Evolutionary conservation across 1,140 invertebrate species (phyloP).

Genomic region (Drosophila kohkoa): DNA sequence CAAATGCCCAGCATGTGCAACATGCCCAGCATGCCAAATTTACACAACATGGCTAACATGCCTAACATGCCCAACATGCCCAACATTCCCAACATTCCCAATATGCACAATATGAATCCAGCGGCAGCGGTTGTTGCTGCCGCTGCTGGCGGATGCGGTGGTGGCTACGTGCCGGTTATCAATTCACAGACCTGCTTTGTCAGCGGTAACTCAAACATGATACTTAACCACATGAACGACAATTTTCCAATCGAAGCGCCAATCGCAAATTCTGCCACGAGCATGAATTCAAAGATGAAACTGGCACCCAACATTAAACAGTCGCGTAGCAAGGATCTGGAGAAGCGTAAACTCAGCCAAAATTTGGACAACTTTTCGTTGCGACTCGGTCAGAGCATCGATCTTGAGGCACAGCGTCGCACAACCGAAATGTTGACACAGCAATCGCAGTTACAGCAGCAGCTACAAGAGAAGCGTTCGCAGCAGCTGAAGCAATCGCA

Average conservation of each 20-base stretch:
- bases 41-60: neutral
- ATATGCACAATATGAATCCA: neutral
- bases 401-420: constrained; percentile 56
- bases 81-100: neutral
- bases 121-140: neutral
- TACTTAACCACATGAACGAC: constrained; percentile 87
- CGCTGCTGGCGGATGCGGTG: neutral
- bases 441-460: constrained; percentile 37
- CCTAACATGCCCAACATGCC: neutral
- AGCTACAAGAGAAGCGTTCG: constrained; percentile 57
- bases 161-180: constrained; percentile 44
- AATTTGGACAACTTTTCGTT: constrained; percentile 85
- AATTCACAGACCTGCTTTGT: constrained; percentile 82
- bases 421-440: constrained; percentile 62
- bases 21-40: neutral
- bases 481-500: constrained; percentile 73
- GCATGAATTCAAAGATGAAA: constrained; percentile 34
- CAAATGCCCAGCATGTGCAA: constrained; percentile 13
- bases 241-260: constrained; percentile 85
- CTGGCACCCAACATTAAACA: constrained; percentile 45
- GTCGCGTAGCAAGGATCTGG: constrained; percentile 76
- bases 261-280: constrained; percentile 23
- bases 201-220: constrained; percentile 85
- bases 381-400: constrained; percentile 87
- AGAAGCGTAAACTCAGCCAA: constrained; percentile 84